Conservation (phyloP, 2,113 vertebrate genomes). For the Scartelaos histophorus region DNA sequence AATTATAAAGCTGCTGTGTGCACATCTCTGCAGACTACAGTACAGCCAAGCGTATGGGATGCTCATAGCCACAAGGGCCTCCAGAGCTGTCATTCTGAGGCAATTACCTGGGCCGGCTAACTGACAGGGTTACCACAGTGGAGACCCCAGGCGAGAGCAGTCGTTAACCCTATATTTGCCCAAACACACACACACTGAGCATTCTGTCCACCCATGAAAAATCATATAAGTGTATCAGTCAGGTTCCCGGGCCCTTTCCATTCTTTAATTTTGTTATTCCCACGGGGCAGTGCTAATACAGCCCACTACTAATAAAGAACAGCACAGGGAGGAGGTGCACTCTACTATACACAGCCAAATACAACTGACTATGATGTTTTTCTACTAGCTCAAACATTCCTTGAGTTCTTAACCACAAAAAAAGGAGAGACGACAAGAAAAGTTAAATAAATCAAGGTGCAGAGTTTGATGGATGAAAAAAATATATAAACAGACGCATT, state of each 20-base stretch:
- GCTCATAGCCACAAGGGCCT: conserved; percentile 44
- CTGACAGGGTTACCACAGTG: conserved; percentile 64
- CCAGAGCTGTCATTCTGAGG: conserved; percentile 67
- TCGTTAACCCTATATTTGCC: conserved; percentile 63
- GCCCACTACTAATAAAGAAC: conserved; percentile 44
- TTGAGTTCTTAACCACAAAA: neutral
- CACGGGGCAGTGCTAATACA: conserved; percentile 22
- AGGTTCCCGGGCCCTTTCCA: conserved; percentile 7
- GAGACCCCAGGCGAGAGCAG: conserved; percentile 56
- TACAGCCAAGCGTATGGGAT: conserved; percentile 14
- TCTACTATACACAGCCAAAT: conserved; percentile 10
- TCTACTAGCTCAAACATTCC: neutral
- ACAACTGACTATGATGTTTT: conserved; percentile 17
- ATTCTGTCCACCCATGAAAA: conserved; percentile 16
- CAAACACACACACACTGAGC: conserved; percentile 16
- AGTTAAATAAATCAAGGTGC: neutral
- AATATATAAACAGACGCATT: neutral
- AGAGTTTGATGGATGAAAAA: neutral
- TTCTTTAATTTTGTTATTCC: conserved; percentile 46
- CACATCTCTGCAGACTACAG: conserved; percentile 9
- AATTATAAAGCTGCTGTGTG: conserved; percentile 18
- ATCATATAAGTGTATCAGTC: conserved; percentile 43
- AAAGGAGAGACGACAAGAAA: neutral
- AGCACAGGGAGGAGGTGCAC: conserved; percentile 16
- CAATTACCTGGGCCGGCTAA: conserved; percentile 72